These are phyloP conservation scores for Tauraco hartlaubi DNA, from an alignment of 2,797 vertebrate species.

Conservation along the genomic window DNA sequence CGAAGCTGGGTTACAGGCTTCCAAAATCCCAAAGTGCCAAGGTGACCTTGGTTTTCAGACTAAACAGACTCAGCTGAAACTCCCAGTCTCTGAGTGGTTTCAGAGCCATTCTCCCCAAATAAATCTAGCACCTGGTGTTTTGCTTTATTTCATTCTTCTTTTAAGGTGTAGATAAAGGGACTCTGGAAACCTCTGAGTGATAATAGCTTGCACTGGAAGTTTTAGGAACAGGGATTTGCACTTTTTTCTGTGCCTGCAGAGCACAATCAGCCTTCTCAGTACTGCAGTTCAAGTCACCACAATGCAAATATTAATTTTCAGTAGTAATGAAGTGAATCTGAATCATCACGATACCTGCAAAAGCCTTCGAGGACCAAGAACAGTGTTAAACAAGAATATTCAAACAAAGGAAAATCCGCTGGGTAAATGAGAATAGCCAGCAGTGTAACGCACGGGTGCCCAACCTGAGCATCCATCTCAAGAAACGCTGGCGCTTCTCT, in stretches of 20 bases:
- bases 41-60: background rate
- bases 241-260: background rate
- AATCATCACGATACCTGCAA: background rate
- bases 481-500: background rate
- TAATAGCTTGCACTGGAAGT: background rate
- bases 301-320: slow-evolving; percentile 4
- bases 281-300: background rate
- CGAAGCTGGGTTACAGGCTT: background rate
- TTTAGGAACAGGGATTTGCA: background rate
- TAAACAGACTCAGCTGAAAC: background rate
- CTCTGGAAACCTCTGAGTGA: background rate
- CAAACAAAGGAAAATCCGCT: background rate
- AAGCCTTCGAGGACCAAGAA: background rate
- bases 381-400: slow-evolving; percentile 19
- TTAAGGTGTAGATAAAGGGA: background rate
- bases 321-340: background rate
- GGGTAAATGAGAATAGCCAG: background rate
- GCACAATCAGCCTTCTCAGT: background rate
- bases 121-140: background rate
- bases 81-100: background rate
- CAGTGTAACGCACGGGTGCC: background rate
- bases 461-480: background rate
- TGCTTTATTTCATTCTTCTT: background rate
- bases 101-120: background rate
- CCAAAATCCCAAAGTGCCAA: background rate